Percentiles rank a stretch among this genome's conserved stretches.
Evolutionary conservation across 1,140 invertebrate genomes (phyloP).

Genomic region (Caenorhabditis brenneri): DNA sequence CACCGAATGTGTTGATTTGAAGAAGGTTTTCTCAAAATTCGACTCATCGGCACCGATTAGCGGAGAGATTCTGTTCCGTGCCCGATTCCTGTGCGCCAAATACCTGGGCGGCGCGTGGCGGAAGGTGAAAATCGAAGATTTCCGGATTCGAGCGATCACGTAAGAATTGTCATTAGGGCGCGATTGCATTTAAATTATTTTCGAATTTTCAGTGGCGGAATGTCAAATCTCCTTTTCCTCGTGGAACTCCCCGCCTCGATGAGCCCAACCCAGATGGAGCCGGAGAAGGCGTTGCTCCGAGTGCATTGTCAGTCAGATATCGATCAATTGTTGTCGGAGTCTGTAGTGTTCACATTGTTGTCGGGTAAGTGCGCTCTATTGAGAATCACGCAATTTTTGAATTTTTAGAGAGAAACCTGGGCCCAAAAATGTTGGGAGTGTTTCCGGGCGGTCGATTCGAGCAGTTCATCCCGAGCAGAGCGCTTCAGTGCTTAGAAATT

Average conservation of each 20-base stretch:
- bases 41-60: slow-evolving; percentile 48
- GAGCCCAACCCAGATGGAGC: slow-evolving; percentile 37
- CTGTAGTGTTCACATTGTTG: slow-evolving; percentile 63
- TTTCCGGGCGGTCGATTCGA: slow-evolving; percentile 93
- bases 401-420: slow-evolving; percentile 77
- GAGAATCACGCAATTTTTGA: not conserved
- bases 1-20: slow-evolving; percentile 18
- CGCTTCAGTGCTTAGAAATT: slow-evolving; percentile 52
- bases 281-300: slow-evolving; percentile 50
- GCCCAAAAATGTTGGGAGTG: slow-evolving; percentile 90
- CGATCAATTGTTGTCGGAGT: slow-evolving; percentile 60
- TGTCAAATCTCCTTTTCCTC: slow-evolving; percentile 60
- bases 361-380: slow-evolving; percentile 72
- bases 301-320: slow-evolving; percentile 56
- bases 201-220: slow-evolving; percentile 58
- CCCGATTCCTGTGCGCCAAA: slow-evolving; percentile 53
- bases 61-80: slow-evolving; percentile 47
- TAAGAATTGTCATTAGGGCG: slow-evolving; percentile 25
- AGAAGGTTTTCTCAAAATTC: slow-evolving; percentile 55
- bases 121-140: slow-evolving; percentile 46
- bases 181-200: too few species aligned
- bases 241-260: slow-evolving; percentile 42
- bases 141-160: slow-evolving; percentile 52
- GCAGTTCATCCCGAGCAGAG: slow-evolving; percentile 82
- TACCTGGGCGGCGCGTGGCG: slow-evolving; percentile 57